These are phyloP conservation scores for Rhombomys opimus DNA, from an alignment of 2,113 vertebrate genomes.

Conservation along the genomic window DNA sequence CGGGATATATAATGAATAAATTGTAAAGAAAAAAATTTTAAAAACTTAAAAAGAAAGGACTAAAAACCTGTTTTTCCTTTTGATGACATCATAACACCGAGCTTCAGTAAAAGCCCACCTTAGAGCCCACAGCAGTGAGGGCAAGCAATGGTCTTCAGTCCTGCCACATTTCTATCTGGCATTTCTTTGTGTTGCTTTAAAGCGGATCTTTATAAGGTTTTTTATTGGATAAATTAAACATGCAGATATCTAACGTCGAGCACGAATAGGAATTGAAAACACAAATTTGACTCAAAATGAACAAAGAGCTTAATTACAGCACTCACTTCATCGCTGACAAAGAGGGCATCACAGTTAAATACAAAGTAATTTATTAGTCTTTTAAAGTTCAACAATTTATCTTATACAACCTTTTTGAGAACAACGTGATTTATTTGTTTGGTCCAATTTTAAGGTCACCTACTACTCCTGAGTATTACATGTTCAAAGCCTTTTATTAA, in stretches of 20 bases:
- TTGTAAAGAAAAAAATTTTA: no score
- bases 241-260: background rate
- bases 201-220: background rate
- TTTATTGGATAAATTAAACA: background rate
- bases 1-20: no score
- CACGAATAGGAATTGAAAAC: background rate
- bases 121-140: background rate
- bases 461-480: conserved; percentile 42
- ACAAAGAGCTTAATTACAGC: background rate
- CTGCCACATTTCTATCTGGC: no score
- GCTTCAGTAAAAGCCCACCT: background rate
- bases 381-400: conserved; percentile 56
- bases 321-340: background rate
- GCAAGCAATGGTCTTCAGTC: no score
- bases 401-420: conserved; percentile 18
- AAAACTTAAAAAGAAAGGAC: background rate
- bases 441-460: conserved; percentile 55
- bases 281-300: conserved; percentile 16
- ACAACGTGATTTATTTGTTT: conserved; percentile 56
- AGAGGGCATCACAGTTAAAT: conserved; percentile 21
- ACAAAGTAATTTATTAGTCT: background rate
- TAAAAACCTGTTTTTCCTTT: background rate
- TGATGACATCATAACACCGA: background rate
- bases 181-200: background rate
- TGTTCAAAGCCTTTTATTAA: conserved; percentile 40